Percentiles rank a stretch among this genome's conserved stretches.
Conservation (phyloP, 2,888 invertebrate species). For the Acrocyrtus sp. region DNA sequence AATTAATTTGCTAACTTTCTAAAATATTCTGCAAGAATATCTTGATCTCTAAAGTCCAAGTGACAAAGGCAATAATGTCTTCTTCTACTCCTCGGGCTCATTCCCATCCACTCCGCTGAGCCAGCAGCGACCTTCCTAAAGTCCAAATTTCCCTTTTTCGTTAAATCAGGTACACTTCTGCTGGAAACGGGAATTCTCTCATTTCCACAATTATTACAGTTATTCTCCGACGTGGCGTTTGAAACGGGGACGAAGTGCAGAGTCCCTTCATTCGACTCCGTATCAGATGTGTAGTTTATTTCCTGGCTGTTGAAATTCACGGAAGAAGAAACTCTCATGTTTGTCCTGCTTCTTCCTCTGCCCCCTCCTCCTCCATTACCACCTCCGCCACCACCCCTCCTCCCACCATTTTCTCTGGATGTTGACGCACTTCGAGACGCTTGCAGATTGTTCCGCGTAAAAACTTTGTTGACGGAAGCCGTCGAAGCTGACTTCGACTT, state of each 20-base stretch:
- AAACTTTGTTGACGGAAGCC: slow-evolving; percentile 37
- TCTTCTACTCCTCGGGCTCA: slow-evolving; percentile 36
- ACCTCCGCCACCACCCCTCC: neutral
- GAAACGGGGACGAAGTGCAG: slow-evolving; percentile 8
- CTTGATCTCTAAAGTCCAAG: slow-evolving; percentile 53
- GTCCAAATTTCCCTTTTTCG: slow-evolving; percentile 53
- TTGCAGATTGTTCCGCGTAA: slow-evolving; percentile 42
- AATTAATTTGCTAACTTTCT: slow-evolving; percentile 53
- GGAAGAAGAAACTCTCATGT: neutral
- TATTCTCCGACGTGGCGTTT: neutral
- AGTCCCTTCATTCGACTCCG: slow-evolving; percentile 55
- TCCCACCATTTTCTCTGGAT: slow-evolving; percentile 29
- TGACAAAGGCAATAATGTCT: slow-evolving; percentile 59
- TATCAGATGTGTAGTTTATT: slow-evolving; percentile 51
- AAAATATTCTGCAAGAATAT: slow-evolving; percentile 54
- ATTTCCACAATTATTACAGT: slow-evolving; percentile 32
- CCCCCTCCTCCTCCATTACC: neutral
- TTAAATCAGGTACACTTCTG: slow-evolving; percentile 58
- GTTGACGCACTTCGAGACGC: slow-evolving; percentile 29
- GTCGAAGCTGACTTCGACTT: slow-evolving; percentile 44
- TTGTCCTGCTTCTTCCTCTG: no score
- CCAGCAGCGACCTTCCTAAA: slow-evolving; percentile 53
- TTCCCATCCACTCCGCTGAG: slow-evolving; percentile 29
- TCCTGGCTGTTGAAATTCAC: neutral
- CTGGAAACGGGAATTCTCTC: slow-evolving; percentile 23